Evolutionary conservation across 2,888 invertebrate species (phyloP), one percentile per base, ranked within the genome.

Genomic region (Cheilosia variabilis): DNA sequence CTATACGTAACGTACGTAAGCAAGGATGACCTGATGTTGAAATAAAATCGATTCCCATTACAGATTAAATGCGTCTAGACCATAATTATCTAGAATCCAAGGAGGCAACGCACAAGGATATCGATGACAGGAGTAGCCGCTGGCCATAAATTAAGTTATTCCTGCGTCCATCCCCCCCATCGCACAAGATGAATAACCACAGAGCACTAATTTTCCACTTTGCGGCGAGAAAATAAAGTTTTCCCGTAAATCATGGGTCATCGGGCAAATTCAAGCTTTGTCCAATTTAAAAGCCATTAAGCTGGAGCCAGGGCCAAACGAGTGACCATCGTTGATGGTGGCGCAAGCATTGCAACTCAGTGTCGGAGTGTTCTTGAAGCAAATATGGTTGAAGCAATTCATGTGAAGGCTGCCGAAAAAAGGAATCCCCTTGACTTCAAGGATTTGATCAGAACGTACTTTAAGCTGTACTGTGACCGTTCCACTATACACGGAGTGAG

Each of bases 401-500:
- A 68, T 41, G 22, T 45, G 34, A 73, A 55, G 55, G 50, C 17
- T 19, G 9, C 17, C 34, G 41, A n/a, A 5, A 60, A 41, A 22
- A 47, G 47, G 19, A 50, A 45, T 10, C 22, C 65, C 3, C 17
- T 31, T 22, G 34, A 1, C 4, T 86, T 90, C 22, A 87, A 66
- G 73, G 87, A 89, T 17, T 82, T 91, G 52, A 27, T 90, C 4
- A 87, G 79, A 19, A 80, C 75, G n/a, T 90, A 91, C 50, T 90
- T 90, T 87, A 89, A 89, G 13, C 87, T 80, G 45, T 92, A 91
- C 80, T 92, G 91, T 50, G 87, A 90, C 31, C 89, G 89, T 57
- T 90, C 92, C 0, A 90, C 91, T 0, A 88, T 92, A 15, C 92
- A 92, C 75, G 91, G 92, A 43, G 89, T 92, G 31, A 89, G 89